phyloP scores from a whole-genome alignment of 2,113 vertebrate species.

The Dunckerocampus dactyliophorus region DNA sequence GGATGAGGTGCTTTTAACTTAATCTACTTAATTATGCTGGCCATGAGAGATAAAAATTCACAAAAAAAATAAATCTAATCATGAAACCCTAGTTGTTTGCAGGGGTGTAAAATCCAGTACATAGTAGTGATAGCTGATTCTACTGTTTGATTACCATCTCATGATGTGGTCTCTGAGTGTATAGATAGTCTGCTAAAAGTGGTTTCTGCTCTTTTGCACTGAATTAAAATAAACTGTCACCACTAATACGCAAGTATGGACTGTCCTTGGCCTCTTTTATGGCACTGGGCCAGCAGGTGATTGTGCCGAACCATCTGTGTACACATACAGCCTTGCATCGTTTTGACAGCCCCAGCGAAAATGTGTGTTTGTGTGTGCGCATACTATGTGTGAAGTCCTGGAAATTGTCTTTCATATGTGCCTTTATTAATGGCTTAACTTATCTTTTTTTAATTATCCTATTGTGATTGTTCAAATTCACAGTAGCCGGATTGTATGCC shows the following conservation, averaged over 20 bases:
- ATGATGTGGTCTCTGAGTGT: no score
- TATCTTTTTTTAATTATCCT: neutral
- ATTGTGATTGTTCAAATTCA: neutral
- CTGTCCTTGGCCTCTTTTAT: conserved; percentile 40
- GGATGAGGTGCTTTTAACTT: no score
- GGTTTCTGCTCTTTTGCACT: conserved; percentile 14
- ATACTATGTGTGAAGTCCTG: no score
- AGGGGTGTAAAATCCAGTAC: no score
- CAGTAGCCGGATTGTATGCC: neutral
- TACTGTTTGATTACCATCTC: no score
- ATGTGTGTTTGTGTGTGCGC: neutral
- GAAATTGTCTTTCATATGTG: neutral
- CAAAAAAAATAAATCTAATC: no score
- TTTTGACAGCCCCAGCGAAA: conserved; percentile 2
- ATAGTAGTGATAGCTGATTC: no score
- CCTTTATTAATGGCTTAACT: neutral
- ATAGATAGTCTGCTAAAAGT: no score
- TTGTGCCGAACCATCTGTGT: conserved; percentile 47
- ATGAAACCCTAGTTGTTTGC: no score
- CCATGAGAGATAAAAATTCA: no score
- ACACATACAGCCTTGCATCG: neutral
- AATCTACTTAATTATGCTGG: no score
- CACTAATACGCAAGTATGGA: conserved; percentile 1
- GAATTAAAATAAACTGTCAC: conserved; percentile 10
- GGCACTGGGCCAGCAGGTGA: conserved; percentile 20